Base-by-base conservation (phyloP, 2,888 invertebrate species). In the Orthosia gothica region DNA sequence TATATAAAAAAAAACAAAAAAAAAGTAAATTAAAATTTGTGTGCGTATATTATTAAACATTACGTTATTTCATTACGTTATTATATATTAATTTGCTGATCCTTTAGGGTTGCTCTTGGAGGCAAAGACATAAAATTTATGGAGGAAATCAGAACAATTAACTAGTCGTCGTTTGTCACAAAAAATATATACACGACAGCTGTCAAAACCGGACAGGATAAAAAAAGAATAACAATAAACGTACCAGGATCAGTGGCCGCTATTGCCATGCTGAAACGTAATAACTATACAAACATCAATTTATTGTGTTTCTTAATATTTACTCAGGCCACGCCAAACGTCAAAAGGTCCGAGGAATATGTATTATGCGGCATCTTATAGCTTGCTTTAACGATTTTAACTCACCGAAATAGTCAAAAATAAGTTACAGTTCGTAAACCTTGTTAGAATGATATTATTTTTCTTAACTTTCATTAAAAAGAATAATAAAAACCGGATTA, bases 311-410 rank as follows among this genome's bases (percentile, higher is more conserved):
- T 52, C n/a, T 52, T 20, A 20, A 52, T 54, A 54, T 20, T 20
- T 13, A 54, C 20, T n/a, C n/a, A 11, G 7, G 16, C 58, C 13
- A 32, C 15, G 15, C 3, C 20, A 40, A 64, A 54, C 5, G 2
- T 54, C 13, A 61, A 50, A 50, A 26, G 26, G n/a, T 50, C 7
- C 16, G 32, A 49, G 18, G 26, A 18, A 18, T n/a, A 40, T 5
- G 12, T 15, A 59, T 45, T 50, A 15, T 26, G 26, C 12, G 2
- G 7, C 4, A 16, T 55, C 13, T 18, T 74, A 16, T 74, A 50
- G 23, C 45, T 74, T 26, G 16, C 16, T 5, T 13, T n/a, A n/a
- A 2, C 1, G 54, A 72, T 70, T 70, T 72, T 20, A 47, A 32
- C 32, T 32, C 32, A 2, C 32, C 5, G 32, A 32, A 7, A 32